These are phyloP conservation scores for Neopipo cinnamomea DNA, from an alignment of 2,113 vertebrate species.

Conservation along the genomic window DNA sequence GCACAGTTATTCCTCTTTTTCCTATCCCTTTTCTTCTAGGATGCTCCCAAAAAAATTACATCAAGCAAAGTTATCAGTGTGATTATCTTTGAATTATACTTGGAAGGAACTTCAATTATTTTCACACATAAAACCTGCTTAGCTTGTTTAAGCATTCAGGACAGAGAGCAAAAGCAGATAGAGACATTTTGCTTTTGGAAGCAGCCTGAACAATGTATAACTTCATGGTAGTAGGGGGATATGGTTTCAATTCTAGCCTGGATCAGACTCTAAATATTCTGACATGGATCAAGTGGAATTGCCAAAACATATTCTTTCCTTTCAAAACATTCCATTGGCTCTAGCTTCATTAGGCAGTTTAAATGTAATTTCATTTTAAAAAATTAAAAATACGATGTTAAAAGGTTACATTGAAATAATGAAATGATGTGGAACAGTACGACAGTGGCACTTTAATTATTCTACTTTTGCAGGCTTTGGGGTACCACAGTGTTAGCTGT, in stretches of 20 bases:
- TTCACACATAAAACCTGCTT: not conserved
- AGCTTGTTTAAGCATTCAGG: constrained; percentile 12
- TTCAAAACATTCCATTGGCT: constrained; percentile 57
- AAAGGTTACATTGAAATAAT: not conserved
- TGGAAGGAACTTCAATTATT: not conserved
- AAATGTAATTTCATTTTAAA: not conserved
- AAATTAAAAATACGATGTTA: constrained; percentile 24
- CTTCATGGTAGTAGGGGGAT: constrained; percentile 8
- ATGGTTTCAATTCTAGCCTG: constrained; percentile 71
- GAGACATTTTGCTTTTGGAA: constrained; percentile 58
- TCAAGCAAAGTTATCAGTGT: not conserved
- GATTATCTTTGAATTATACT: not conserved
- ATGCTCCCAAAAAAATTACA: not conserved
- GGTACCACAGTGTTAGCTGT: not conserved
- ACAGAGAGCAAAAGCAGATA: constrained; percentile 24
- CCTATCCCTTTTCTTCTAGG: not conserved
- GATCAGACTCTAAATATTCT: constrained; percentile 60
- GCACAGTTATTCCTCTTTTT: not conserved
- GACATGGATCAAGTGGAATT: constrained; percentile 39
- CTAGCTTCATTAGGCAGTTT: not conserved
- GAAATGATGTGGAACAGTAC: not conserved
- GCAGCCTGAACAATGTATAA: constrained; percentile 20
- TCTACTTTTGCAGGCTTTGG: not conserved
- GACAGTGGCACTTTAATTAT: not conserved
- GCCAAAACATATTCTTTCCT: constrained; percentile 56